Percentiles rank a stretch among this genome's conserved stretches.
phyloP scores from a whole-genome alignment of 2,797 vertebrate genomes.

The Centroberyx gerrardi region DNA sequence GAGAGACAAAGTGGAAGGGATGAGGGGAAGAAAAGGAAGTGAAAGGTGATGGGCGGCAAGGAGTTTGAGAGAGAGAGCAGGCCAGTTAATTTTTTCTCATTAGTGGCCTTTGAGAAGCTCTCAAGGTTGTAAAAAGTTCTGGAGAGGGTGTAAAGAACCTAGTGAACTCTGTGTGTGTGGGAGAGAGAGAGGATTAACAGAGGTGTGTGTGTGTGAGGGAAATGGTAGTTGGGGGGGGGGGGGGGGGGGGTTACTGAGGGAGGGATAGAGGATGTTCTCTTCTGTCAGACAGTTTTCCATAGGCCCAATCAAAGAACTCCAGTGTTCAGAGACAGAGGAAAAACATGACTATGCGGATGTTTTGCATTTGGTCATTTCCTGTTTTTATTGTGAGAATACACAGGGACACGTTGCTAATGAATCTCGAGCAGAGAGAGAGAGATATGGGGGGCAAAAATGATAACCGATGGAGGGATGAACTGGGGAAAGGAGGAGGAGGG shows the following conservation, averaged over 20 bases:
- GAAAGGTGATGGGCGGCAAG: constrained; percentile 47
- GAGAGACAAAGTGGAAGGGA: constrained; percentile 31
- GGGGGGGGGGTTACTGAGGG: neutral
- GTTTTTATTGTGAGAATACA: constrained; percentile 41
- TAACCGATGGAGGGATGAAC: constrained; percentile 2
- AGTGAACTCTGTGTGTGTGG: constrained; percentile 25
- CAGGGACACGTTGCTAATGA: neutral
- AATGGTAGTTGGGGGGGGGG: neutral
- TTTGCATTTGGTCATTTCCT: constrained; percentile 41
- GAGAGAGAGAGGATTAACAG: neutral
- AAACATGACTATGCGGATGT: constrained; percentile 19
- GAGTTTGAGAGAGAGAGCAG: constrained; percentile 32
- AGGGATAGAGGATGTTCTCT: neutral
- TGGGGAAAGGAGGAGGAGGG: constrained; percentile 14
- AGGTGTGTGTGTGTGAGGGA: neutral
- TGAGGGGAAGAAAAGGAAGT: constrained; percentile 50
- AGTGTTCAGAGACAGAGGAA: neutral
- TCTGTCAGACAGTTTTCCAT: neutral
- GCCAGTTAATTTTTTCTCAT: constrained; percentile 45
- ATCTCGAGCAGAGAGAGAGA: neutral
- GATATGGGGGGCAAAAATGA: neutral
- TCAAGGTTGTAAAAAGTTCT: constrained; percentile 43
- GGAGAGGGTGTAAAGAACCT: constrained; percentile 22
- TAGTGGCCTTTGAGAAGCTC: constrained; percentile 40
- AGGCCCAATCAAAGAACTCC: neutral